Conservation (phyloP, 2,797 vertebrate genomes). For the Leptodactylus fallax region DNA sequence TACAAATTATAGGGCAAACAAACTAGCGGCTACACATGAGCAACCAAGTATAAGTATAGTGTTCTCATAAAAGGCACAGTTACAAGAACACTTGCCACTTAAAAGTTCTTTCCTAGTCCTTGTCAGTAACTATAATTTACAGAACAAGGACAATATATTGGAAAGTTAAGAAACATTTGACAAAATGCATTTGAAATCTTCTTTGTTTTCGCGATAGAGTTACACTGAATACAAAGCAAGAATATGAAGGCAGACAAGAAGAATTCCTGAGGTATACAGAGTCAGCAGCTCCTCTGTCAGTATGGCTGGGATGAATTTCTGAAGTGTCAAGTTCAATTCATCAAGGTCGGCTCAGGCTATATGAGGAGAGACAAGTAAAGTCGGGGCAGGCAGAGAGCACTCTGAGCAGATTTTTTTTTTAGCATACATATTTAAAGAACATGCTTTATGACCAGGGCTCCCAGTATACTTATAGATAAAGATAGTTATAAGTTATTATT, state of each 20-base stretch:
- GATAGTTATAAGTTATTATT: background rate
- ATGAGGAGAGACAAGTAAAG: conserved; percentile 38
- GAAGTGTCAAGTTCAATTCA: conserved; percentile 52
- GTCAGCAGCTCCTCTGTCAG: conserved; percentile 39
- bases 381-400: background rate
- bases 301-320: conserved; percentile 49
- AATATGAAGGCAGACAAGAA: conserved; percentile 31
- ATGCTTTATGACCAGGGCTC: conserved; percentile 4
- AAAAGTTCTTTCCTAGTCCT: background rate
- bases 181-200: background rate
- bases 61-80: background rate
- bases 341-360: conserved; percentile 33
- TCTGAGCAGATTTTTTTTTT: conserved; percentile 22
- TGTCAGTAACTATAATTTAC: background rate
- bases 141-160: background rate
- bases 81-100: too few relatives aligned
- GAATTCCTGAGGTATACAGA: conserved; percentile 28
- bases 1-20: conserved; percentile 2
- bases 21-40: background rate
- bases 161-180: background rate
- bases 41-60: background rate
- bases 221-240: conserved; percentile 19
- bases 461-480: conserved; percentile 1
- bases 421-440: conserved; percentile 14
- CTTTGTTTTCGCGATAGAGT: conserved; percentile 5